Evolutionary conservation across 2,888 invertebrate species (phyloP), one percentile per base, ranked within the genome.

Genomic region (Hemaris fuciformis): DNA sequence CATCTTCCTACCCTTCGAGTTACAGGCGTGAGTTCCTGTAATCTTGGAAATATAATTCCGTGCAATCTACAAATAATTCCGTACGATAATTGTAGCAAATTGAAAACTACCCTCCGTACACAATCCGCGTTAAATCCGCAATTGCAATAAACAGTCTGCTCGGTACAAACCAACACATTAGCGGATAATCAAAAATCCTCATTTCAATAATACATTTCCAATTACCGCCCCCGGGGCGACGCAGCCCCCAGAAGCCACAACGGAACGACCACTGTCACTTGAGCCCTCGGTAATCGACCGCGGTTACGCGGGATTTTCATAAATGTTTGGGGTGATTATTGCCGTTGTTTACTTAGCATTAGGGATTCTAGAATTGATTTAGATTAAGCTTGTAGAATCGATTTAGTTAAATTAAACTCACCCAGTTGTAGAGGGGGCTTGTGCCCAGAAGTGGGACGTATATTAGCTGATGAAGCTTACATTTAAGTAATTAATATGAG

Each of bases 121-220:
- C 31, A 43, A 13, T n/a, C 53, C 5, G 42, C 42, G 46, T 25
- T 31, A 31, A 31, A 53, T 31, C 53, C 31, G 8, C 53, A 53
- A 31, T 53, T 31, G 13, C 23, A 27, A 25, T 15, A 38, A 20
- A 65, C 65, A 58, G 59, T 58, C 62, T 66, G 63, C 69, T 64
- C 56, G 59, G 13, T 58, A 59, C 56, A 65, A 63, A 60, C 57
- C 64, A 58, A 66, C 66, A 61, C 60, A 65, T 53, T 53, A 53
- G 6, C 18, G 53, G 53, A 53, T 71, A 68, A 71, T 70, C 72
- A 68, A 71, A 68, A 53, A 53, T 69, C 62, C 62, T 58, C 67
- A 66, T 67, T 61, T 62, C 68, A 68, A 71, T 71, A 70, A 73
- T 73, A 71, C 64, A 71, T 71, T 71, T 70, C 67, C 73, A 69